Conservation (phyloP, 2,113 vertebrate species). For the Podarcis raffonei region DNA sequence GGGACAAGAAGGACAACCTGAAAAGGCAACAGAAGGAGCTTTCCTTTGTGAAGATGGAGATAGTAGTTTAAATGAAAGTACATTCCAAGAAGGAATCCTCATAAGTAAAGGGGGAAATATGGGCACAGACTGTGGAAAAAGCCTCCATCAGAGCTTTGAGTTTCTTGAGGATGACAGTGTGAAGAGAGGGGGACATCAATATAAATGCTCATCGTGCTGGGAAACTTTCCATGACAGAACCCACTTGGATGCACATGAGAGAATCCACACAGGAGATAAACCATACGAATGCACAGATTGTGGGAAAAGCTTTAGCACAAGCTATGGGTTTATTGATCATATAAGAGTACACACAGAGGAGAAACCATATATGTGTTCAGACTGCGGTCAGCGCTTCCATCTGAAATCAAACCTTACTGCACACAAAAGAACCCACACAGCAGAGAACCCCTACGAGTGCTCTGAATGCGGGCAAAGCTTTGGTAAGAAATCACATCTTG, state of each 20-base stretch:
- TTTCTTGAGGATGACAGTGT: neutral
- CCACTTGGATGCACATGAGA: neutral
- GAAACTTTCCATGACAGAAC: neutral
- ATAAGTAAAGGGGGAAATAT: neutral
- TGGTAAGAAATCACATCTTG: constrained; percentile 67
- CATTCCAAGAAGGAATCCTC: neutral
- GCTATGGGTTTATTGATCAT: constrained; percentile 57
- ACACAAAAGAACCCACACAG: neutral
- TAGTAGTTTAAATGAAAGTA: neutral
- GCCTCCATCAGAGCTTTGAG: neutral
- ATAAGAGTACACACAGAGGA: constrained; percentile 4
- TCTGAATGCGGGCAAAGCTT: constrained; percentile 62
- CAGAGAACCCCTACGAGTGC: constrained; percentile 24
- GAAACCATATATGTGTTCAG: neutral
- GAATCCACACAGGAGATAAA: neutral
- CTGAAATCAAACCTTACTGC: neutral
- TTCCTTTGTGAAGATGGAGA: neutral
- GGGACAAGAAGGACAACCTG: neutral
- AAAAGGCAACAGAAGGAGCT: neutral
- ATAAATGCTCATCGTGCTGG: neutral
- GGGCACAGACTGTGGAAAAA: neutral
- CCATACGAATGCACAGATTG: constrained; percentile 58
- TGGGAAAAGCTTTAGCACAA: constrained; percentile 54
- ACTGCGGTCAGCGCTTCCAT: neutral
- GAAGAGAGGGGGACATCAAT: neutral